phyloP scores from a whole-genome alignment of 2,113 vertebrate genomes.

The Chaenogobius annularis region DNA sequence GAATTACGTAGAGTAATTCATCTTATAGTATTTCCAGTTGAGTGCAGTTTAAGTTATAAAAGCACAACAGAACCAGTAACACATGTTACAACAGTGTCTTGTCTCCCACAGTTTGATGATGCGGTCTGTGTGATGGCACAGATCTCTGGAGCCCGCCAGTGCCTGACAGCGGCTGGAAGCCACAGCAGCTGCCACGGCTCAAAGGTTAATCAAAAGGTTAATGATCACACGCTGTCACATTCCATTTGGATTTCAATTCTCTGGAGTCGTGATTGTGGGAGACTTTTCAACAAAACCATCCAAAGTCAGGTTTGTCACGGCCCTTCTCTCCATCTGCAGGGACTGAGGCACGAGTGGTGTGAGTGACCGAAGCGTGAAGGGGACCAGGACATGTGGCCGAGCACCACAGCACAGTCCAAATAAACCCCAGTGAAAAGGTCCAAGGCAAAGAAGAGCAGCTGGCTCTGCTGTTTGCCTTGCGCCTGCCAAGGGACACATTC shows the following conservation, averaged over 20 bases:
- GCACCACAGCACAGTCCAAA: constrained; percentile 45
- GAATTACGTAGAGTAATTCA: too few species aligned
- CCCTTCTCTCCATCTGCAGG: constrained; percentile 24
- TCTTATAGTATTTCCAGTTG: background rate
- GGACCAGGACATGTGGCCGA: constrained; percentile 49
- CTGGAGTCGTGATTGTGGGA: constrained; percentile 14
- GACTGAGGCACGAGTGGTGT: constrained; percentile 22
- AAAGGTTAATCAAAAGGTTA: constrained; percentile 63
- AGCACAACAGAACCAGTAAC: background rate
- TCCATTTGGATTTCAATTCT: constrained; percentile 19
- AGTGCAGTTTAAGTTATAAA: background rate
- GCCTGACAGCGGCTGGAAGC: constrained; percentile 13
- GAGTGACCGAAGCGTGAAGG: constrained; percentile 61
- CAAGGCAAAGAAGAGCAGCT: constrained; percentile 61
- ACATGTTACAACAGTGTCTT: background rate
- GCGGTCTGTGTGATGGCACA: background rate
- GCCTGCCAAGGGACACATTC: constrained; percentile 48
- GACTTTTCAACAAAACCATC: background rate
- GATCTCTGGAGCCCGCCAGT: background rate
- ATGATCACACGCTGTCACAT: constrained; percentile 36
- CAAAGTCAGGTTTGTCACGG: constrained; percentile 17
- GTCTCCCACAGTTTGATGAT: background rate
- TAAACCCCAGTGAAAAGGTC: constrained; percentile 56
- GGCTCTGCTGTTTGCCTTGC: constrained; percentile 47
- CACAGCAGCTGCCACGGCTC: constrained; percentile 38